A percentile compares a stretch with the other conserved stretches of the same genome.
Evolutionary conservation across 2,888 invertebrate genomes (phyloP).

Genomic region (Xestia ashworthii): DNA sequence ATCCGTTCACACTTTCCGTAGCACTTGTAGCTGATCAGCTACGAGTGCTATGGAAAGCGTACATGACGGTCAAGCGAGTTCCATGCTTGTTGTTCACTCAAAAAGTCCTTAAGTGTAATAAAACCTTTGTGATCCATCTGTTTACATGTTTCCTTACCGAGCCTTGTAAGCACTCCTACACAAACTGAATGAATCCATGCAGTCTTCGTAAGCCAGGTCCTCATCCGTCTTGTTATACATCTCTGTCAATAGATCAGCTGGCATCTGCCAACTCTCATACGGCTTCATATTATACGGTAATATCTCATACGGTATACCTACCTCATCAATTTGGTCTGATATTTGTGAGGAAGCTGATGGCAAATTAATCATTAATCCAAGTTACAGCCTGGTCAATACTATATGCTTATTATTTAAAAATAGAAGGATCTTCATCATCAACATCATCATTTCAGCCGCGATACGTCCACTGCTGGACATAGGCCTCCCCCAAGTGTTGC

Average conservation of each 20-base stretch:
- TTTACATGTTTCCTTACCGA: slow-evolving; percentile 10
- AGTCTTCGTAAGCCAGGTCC: slow-evolving; percentile 72
- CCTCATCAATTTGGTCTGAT: background rate
- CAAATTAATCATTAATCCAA: background rate
- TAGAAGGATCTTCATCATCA: too few species aligned
- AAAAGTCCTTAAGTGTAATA: background rate
- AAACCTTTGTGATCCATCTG: background rate
- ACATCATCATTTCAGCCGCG: too few species aligned
- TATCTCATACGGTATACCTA: background rate
- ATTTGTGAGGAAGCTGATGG: slow-evolving; percentile 25
- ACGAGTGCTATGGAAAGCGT: too few species aligned
- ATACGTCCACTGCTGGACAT: too few species aligned
- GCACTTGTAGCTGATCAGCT: too few species aligned
- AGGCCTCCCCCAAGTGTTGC: too few species aligned
- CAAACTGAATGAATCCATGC: slow-evolving; percentile 71
- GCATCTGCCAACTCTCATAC: slow-evolving; percentile 56
- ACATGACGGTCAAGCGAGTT: too few species aligned
- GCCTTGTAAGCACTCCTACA: slow-evolving; percentile 56
- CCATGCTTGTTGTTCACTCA: too few species aligned
- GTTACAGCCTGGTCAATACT: background rate
- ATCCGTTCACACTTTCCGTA: too few species aligned
- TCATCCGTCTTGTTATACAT: slow-evolving; percentile 64
- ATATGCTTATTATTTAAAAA: background rate
- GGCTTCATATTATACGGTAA: slow-evolving; percentile 3
- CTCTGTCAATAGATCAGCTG: slow-evolving; percentile 55